Base-by-base conservation (phyloP, 2,113 vertebrate species). In the Pipa parva region DNA sequence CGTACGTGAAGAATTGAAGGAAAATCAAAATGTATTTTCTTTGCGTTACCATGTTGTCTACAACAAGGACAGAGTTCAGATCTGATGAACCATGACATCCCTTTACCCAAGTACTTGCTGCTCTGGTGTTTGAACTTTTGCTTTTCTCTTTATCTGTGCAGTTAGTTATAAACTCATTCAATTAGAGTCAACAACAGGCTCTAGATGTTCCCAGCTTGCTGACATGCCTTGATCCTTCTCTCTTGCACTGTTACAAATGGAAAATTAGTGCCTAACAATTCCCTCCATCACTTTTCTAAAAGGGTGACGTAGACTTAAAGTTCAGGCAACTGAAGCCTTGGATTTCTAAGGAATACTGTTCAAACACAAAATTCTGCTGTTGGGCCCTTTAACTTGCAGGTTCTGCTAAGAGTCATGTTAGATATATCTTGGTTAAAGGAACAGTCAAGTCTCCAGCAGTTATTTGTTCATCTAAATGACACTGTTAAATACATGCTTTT, bases 101-200 rank as follows among this genome's bases (percentile, higher is more conserved):
- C 48, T 54, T 15, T 61, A 15, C 33, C 37, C n/a, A 18, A 61
- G 37, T 42, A 39, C 66, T 59, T 48, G 31, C 18, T 61, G 57
- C 66, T 54, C 49, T 13, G 45, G 33, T 45, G 31, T 36, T 45
- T 70, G 58, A 61, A 70, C 66, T 70, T 70, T 61, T 60, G 46
- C 56, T 68, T 61, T 54, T 50, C 59, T 54, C 66, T 61, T 60
- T 60, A 70, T 61, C 66, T 24, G 36, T 37, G 33, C 20, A 49
- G 66, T 70, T 60, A 70, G 66, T 54, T 70, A 70, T 70, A 70
- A 70, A 70, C 66, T 54, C 57, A 54, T 70, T 61, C 46, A 59
- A 45, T 70, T 54, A 70, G 48, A 31, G 66, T 60, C 46, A 45
- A 70, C 46, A 60, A 61, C 56, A 26, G n/a, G 46, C 13, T 60